Base-by-base conservation (phyloP, 2,113 vertebrate genomes). In the Cygnus atratus region DNA sequence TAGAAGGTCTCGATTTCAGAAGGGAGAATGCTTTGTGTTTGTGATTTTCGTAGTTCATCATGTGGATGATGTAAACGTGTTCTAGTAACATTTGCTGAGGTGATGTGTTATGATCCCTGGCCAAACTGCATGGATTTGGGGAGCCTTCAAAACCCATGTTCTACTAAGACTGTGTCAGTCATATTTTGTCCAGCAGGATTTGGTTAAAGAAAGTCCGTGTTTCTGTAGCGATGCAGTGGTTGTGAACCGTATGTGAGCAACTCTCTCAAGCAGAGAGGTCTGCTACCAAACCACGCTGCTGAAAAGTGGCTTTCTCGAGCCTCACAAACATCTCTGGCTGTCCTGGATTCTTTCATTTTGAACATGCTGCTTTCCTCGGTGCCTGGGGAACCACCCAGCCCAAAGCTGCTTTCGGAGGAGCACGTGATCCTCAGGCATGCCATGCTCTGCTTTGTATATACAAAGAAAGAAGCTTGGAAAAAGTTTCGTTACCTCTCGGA, bases 311-410 rank as follows among this genome's bases (percentile, higher is more conserved):
- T 92, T 90, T 58, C 52, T 67, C 0, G 1, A 50, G 31, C 48
- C 41, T 61, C 3, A 0, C 54, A 28, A 87, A 4, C 8, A 7
- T 84, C 31, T 90, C 50, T 77, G 71, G 18, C 71, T 86, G 77
- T 26, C 77, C 89, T 89, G 89, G 57, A 66, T 92, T 88, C 65
- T 88, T 61, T 86, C 26, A 41, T 55, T 85, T 90, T 16, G n/a
- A 90, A 67, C 43, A 22, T 8, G 9, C 54, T 70, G 78, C 71
- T 92, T 83, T 87, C 44, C 70, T 85, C 24, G 29, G 89, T 73
- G 93, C 48, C 46, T 80, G 85, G 46, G 55, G 92, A 92, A 35
- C 82, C 87, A 88, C 75, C 68, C 90, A 94, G 48, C 35, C 43
- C 73, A 48, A 46, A 37, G 76, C 29, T 46, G 57, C 70, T 81